Percentiles rank a stretch among this genome's conserved stretches.
phyloP scores from a whole-genome alignment of 2,797 vertebrate genomes.

The Denticeps clupeoides region DNA sequence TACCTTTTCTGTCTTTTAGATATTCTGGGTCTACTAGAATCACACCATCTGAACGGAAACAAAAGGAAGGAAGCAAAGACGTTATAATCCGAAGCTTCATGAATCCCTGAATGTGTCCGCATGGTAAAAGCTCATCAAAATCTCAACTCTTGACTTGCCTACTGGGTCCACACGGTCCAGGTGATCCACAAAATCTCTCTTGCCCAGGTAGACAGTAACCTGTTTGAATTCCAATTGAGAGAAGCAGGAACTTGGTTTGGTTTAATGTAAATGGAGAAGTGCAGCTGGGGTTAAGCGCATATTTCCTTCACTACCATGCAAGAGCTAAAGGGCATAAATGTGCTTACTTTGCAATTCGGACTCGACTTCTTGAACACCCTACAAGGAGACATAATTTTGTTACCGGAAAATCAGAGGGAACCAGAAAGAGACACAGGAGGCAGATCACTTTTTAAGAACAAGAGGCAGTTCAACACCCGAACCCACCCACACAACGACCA shows the following conservation, averaged over 20 bases:
- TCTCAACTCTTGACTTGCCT: slow-evolving; percentile 46
- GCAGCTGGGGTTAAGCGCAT: background rate
- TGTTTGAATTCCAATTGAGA: slow-evolving; percentile 30
- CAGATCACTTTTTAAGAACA: background rate
- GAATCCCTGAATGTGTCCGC: no score
- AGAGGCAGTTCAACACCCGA: no score
- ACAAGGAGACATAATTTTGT: background rate
- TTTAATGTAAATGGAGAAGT: background rate
- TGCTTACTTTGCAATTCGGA: slow-evolving; percentile 77
- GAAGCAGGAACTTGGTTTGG: background rate
- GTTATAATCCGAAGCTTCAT: no score
- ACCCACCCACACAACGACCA: no score
- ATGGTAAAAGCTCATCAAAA: background rate
- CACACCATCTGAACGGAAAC: slow-evolving; percentile 62
- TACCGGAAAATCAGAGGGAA: slow-evolving; percentile 20
- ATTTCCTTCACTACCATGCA: background rate
- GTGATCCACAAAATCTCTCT: slow-evolving; percentile 82
- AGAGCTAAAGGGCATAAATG: background rate
- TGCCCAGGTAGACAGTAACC: slow-evolving; percentile 81
- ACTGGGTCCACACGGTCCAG: slow-evolving; percentile 75
- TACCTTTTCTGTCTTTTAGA: slow-evolving; percentile 83
- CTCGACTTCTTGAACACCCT: slow-evolving; percentile 94
- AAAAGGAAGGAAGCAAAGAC: background rate
- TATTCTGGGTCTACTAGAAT: slow-evolving; percentile 80
- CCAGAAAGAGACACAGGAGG: background rate